A percentile compares a stretch with the other conserved stretches of the same genome.
Evolutionary conservation across 1,140 invertebrate species (phyloP).

Genomic region (Microplitis demolitor): DNA sequence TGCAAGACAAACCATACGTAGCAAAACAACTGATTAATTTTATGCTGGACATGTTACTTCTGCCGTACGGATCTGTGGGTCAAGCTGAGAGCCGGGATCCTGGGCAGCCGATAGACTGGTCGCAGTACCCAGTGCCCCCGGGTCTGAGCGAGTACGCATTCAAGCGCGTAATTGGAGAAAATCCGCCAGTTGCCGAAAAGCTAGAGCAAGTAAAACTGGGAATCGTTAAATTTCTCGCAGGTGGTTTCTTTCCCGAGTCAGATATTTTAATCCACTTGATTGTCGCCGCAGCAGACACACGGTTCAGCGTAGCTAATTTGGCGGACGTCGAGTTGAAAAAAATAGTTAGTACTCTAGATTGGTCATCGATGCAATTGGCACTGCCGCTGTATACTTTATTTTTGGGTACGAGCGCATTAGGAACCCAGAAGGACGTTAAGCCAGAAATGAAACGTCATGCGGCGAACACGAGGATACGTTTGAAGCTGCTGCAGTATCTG

Average conservation of each 20-base stretch:
- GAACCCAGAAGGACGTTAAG: slow-evolving; percentile 63
- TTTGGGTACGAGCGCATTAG: slow-evolving; percentile 71
- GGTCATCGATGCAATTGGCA: slow-evolving; percentile 71
- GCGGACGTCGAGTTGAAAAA: slow-evolving; percentile 78
- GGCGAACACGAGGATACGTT: slow-evolving; percentile 78
- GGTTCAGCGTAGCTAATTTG: slow-evolving; percentile 79
- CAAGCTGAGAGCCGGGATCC: slow-evolving; percentile 46
- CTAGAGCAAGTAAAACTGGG: slow-evolving; percentile 80
- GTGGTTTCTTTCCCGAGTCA: slow-evolving; percentile 75
- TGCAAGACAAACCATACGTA: slow-evolving; percentile 66
- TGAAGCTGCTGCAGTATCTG: slow-evolving; percentile 85
- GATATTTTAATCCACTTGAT: slow-evolving; percentile 81
- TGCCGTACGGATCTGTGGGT: slow-evolving; percentile 74
- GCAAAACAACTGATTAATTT: slow-evolving; percentile 75
- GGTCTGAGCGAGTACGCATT: slow-evolving; percentile 81
- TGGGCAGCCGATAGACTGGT: slow-evolving; percentile 50
- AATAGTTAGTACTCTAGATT: slow-evolving; percentile 76
- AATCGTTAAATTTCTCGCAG: slow-evolving; percentile 81
- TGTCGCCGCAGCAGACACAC: slow-evolving; percentile 84
- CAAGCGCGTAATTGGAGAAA: slow-evolving; percentile 79
- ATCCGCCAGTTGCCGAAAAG: slow-evolving; percentile 77
- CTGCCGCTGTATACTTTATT: slow-evolving; percentile 79
- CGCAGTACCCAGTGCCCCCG: slow-evolving; percentile 71
- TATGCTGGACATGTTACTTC: slow-evolving; percentile 80
- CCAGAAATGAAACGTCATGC: slow-evolving; percentile 72